These are phyloP conservation scores for Illadopsis cleaveri DNA, from an alignment of 2,113 vertebrate genomes.

Conservation along the genomic window DNA sequence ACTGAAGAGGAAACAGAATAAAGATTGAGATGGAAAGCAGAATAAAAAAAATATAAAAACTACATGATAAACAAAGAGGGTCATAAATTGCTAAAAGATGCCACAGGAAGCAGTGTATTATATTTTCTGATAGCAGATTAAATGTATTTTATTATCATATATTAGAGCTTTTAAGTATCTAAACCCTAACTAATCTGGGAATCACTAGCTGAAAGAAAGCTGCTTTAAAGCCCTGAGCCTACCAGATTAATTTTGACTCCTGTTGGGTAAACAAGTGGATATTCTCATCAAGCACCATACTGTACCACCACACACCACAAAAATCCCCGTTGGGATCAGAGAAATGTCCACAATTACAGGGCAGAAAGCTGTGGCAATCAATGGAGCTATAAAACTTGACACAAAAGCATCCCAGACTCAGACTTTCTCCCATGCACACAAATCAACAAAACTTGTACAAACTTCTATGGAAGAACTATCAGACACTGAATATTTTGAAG, in stretches of 20 bases:
- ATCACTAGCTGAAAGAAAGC: slow-evolving; percentile 55
- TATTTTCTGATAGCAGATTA: slow-evolving; percentile 32
- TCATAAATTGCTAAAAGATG: not conserved
- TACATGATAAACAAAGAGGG: not conserved
- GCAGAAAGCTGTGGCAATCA: not conserved
- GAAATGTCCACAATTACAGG: not conserved
- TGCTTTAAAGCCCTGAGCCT: slow-evolving; percentile 18
- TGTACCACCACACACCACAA: not conserved
- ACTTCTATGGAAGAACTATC: rapidly evolving
- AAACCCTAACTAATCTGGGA: slow-evolving; percentile 66
- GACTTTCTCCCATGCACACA: not conserved
- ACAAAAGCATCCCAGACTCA: not conserved
- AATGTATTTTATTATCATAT: slow-evolving; percentile 64
- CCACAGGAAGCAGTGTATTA: not conserved
- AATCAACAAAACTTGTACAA: not conserved
- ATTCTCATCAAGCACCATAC: not conserved
- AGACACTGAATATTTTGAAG: not conserved
- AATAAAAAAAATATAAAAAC: not conserved
- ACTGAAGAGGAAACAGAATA: not conserved
- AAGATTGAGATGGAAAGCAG: not conserved
- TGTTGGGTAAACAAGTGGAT: slow-evolving; percentile 29
- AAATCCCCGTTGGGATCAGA: not conserved
- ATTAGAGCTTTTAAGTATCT: slow-evolving; percentile 64
- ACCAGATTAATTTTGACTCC: slow-evolving; percentile 42
- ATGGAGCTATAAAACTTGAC: not conserved